Evolutionary conservation across 2,113 vertebrate species (phyloP).

Genomic region (Cavia porcellus): DNA sequence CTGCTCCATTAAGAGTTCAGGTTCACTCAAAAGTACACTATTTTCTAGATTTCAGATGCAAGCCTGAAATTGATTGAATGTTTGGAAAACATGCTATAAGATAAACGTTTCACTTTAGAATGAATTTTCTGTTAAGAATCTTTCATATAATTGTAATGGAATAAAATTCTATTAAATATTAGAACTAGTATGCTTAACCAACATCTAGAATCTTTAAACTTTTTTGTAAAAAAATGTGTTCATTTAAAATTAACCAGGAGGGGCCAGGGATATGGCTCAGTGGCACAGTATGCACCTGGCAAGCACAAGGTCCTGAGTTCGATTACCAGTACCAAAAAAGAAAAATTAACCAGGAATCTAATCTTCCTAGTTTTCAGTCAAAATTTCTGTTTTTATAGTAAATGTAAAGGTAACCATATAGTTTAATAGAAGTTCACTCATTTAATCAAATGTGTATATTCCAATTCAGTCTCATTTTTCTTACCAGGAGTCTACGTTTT

Average conservation of each 20-base stretch:
- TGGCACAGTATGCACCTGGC: no score
- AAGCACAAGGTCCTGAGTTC: no score
- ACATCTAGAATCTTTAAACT: conserved; percentile 22
- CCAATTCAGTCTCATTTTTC: conserved; percentile 24
- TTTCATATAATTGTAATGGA: conserved; percentile 10
- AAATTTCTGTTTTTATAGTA: conserved; percentile 51
- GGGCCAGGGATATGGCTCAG: no score
- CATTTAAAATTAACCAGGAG: no score
- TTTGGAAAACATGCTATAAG: conserved; percentile 51
- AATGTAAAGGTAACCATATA: conserved; percentile 37
- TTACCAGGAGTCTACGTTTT: conserved; percentile 37
- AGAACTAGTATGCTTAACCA: background rate
- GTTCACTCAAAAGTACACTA: conserved; percentile 12
- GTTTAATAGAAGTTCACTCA: background rate
- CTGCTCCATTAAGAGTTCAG: background rate
- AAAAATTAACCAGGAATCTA: conserved; percentile 22
- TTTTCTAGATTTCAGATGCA: conserved; percentile 52
- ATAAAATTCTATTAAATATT: conserved; percentile 43
- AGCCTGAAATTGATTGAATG: background rate
- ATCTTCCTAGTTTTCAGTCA: conserved; percentile 11
- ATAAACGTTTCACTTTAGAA: conserved; percentile 54
- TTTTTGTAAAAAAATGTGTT: background rate
- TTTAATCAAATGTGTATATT: conserved; percentile 18
- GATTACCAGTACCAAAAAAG: no score
- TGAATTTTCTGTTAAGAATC: conserved; percentile 58